Base-by-base conservation (phyloP, 2,113 vertebrate genomes). In the Otocyon megalotis region DNA sequence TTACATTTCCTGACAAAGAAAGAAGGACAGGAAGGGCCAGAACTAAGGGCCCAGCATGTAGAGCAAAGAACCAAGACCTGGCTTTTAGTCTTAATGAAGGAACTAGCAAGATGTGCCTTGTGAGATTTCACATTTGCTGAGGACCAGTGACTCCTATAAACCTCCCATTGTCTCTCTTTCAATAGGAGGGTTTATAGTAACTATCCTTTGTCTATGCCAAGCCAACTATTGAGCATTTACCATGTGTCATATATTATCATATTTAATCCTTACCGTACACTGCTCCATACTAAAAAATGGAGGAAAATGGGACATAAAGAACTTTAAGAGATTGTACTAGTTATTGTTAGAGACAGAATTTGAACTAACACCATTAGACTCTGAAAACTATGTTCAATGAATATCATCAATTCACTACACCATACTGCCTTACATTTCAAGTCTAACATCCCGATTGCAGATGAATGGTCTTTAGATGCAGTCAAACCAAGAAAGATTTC, bases 121-220 rank as follows among this genome's bases (percentile, higher is more conserved):
- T 32, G 32, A 37, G 15, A 90, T 72, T 93, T 90, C 74, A 92
- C 71, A 94, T 35, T 76, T 88, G 35, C 32, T 94, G 9, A 24
- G 43, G 58, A 35, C 62, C 37, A 76, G 4, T 62, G 32, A 92
- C 53, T 74, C 28, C 14, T 58, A 32, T 8, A 14, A 16, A 13
- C 14, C 43, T 91, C 16, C 26, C 8, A 20, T 43, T 50, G 12
- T 86, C 30, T 92, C 48, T 60, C 24, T 14, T 48, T 96, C 15
- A 76, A 0, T 58, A 43, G 32, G 35, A 20, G 13, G 37, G 1
- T 67, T 80, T 50, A 54, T 30, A 77, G n/a, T 83, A 12, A 6
- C 26, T 88, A n/a, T 81, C 19, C 22, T 90, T 88, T 83, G 67
- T 20, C 9, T 93, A 10, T 54, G 20, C 28, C 15, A 13, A 85